Conservation (phyloP, 2,888 invertebrate species). For the Acronicta aceris region DNA sequence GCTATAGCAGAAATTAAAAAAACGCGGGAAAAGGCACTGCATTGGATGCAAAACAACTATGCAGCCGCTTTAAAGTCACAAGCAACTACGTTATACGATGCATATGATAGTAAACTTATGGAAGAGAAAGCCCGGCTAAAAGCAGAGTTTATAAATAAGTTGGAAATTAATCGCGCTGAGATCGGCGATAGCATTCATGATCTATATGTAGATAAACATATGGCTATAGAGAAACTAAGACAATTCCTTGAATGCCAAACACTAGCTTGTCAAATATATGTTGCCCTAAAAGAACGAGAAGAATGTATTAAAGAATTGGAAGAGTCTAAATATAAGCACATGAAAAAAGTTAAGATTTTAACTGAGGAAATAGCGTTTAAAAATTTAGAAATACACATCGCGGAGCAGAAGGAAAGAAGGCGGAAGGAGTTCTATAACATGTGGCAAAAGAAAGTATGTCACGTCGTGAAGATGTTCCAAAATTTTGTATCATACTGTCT, state of each 20-base stretch:
- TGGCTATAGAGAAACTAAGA: constrained; percentile 75
- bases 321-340: constrained; percentile 64
- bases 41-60: constrained; percentile 70
- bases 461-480: constrained; percentile 81
- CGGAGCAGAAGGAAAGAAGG: constrained; percentile 68
- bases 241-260: constrained; percentile 76
- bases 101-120: constrained; percentile 66
- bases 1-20: constrained; percentile 70
- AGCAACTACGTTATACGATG: constrained; percentile 72
- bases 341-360: constrained; percentile 70
- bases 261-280: constrained; percentile 82
- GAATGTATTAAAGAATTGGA: constrained; percentile 71
- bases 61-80: constrained; percentile 68
- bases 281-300: constrained; percentile 81
- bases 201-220: constrained; percentile 78
- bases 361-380: constrained; percentile 66
- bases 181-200: constrained; percentile 71
- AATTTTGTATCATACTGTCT: constrained; percentile 78
- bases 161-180: constrained; percentile 61
- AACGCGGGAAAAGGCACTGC: constrained; percentile 61
- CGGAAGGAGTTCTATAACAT: constrained; percentile 65
- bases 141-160: constrained; percentile 64
- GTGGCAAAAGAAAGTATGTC: constrained; percentile 80
- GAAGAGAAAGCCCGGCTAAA: constrained; percentile 70
- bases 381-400: constrained; percentile 71